Conservation (phyloP, 2,888 invertebrate genomes). For the Antitype chi region DNA sequence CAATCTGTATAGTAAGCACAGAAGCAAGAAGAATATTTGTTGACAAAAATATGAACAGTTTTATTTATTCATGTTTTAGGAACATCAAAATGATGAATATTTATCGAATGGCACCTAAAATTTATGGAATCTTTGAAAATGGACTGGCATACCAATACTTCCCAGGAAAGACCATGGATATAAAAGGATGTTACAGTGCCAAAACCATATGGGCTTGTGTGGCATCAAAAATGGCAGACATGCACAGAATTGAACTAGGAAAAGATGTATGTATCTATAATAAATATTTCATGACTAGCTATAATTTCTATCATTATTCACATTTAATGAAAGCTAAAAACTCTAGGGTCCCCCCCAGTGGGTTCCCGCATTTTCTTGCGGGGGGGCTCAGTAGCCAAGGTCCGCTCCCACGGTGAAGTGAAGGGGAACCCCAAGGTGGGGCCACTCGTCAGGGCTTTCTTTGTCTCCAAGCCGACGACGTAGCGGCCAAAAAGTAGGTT, state of each 20-base stretch:
- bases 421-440: too few species aligned
- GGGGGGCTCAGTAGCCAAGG: too few species aligned
- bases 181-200: constrained; percentile 91
- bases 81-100: constrained; percentile 90
- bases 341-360: too few species aligned
- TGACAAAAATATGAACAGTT: not conserved
- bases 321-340: constrained; percentile 2
- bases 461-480: too few species aligned
- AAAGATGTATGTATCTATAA: constrained; percentile 77
- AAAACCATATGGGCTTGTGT: constrained; percentile 94
- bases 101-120: constrained; percentile 95
- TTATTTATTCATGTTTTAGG: constrained; percentile 69
- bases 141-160: constrained; percentile 97
- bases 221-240: constrained; percentile 95
- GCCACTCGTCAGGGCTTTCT: too few species aligned
- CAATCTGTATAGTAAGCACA: not conserved
- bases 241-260: constrained; percentile 92
- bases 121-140: constrained; percentile 98
- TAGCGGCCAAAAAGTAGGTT: too few species aligned
- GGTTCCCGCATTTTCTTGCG: too few species aligned
- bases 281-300: constrained; percentile 16
- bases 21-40: not conserved
- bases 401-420: too few species aligned
- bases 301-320: constrained; percentile 1
- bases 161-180: constrained; percentile 94